Base-by-base conservation (phyloP, 2,113 vertebrate genomes). In the Solea solea region DNA sequence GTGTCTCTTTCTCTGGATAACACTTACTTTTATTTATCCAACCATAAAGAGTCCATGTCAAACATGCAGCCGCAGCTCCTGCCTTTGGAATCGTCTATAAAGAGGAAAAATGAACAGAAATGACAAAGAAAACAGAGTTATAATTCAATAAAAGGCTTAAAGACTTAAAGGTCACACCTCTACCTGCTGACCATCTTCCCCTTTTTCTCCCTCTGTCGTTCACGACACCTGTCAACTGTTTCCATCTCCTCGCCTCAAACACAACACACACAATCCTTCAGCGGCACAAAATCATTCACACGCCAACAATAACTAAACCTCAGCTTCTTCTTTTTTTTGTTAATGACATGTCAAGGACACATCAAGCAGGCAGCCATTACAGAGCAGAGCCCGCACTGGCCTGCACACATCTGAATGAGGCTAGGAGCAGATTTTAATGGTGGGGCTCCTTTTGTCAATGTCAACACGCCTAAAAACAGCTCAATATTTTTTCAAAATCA, bases 311-410 rank as follows among this genome's bases (percentile, higher is more conserved):
- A 21, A 21, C 21, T 21, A 42, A 56, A 41, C 40, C 64, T n/a
- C 15, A 42, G 34, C 34, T 34, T 34, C 34, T 6, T 6, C 34
- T 28, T 0, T 62, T 53, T 68, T 16, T 57, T 53, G 74, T 64
- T 41, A 64, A 55, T 44, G 61, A 73, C 77, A 81, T 74, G 76
- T 86, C 82, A 86, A 88, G 86, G 86, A 78, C 86, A 84, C 56
- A n/a, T 81, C 46, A 68, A 59, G 84, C 61, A 68, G 82, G 84
- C 87, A 82, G 87, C 87, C 84, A 88, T 88, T 78, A 84, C 76
- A 80, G 78, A 86, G 54, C 6, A 13, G 14, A 60, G 55, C 59
- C 60, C 7, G 15, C 34, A 4, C 34, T 34, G 34, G 53, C 28
- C 45, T 65, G 74, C 55, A 34, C 63, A 69, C 72, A 64, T 76